A percentile compares a stretch with the other conserved stretches of the same genome.
Evolutionary conservation across 2,797 vertebrate genomes (phyloP).

Genomic region (Leptatherina wallacei): DNA sequence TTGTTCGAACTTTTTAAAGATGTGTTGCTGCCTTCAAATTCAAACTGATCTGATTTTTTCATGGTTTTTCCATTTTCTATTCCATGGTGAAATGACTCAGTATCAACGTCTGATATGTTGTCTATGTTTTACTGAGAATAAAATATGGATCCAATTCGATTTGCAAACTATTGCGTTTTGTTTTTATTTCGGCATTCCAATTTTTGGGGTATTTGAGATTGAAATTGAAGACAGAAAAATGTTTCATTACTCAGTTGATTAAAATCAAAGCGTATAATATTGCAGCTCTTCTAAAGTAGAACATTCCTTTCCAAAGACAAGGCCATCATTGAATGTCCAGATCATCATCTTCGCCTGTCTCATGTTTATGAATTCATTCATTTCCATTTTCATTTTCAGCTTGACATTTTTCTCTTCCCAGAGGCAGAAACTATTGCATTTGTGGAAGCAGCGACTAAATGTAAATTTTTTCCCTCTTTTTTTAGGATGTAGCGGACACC

Average conservation of each 20-base stretch:
- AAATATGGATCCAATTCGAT: background rate
- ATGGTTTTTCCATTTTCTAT: too few relatives aligned
- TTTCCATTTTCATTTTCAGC: background rate
- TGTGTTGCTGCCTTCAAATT: too few relatives aligned
- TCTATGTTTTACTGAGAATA: too few relatives aligned
- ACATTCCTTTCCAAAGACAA: background rate
- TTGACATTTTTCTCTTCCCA: constrained; percentile 8
- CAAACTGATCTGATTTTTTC: too few relatives aligned
- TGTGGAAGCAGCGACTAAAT: constrained; percentile 36
- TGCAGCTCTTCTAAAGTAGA: background rate
- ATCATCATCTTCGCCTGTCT: rapidly evolving
- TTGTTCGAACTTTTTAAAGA: too few relatives aligned
- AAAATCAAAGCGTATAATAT: background rate
- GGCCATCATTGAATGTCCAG: background rate
- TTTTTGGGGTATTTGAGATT: background rate
- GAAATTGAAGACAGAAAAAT: background rate
- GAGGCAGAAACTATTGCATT: constrained; percentile 12
- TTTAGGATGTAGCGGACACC: constrained; percentile 51
- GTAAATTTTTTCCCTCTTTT: constrained; percentile 41
- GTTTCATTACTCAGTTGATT: background rate
- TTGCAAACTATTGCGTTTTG: background rate
- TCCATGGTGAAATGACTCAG: too few relatives aligned
- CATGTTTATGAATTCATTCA: background rate
- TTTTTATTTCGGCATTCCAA: too few relatives aligned
- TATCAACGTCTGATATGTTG: too few relatives aligned